Conservation (phyloP, 2,888 invertebrate species). For the Pocota personata region DNA sequence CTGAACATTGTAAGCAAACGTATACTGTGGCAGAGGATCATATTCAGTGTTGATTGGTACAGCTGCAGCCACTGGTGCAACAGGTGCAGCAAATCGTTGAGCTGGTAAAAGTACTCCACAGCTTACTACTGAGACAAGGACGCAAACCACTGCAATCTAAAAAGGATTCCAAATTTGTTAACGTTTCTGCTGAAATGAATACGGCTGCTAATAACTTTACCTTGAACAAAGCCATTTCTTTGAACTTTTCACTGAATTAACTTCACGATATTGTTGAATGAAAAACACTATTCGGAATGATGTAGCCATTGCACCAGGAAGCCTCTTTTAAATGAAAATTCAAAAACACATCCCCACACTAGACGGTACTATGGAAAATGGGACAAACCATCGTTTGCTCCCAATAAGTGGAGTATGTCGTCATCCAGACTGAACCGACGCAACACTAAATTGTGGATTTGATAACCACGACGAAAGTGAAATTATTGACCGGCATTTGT, state of each 20-base stretch:
- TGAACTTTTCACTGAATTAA: neutral
- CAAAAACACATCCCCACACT: conserved; percentile 25
- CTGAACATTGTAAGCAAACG: conserved; percentile 88
- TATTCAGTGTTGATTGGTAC: conserved; percentile 76
- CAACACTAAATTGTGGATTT: conserved; percentile 51
- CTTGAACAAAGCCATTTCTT: conserved; percentile 58
- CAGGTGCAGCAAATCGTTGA: conserved; percentile 55
- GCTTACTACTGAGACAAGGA: conserved; percentile 53
- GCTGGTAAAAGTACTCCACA: conserved; percentile 75
- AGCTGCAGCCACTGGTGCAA: conserved; percentile 75
- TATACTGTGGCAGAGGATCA: conserved; percentile 85
- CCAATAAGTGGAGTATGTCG: conserved; percentile 60
- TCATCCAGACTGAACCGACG: conserved; percentile 33
- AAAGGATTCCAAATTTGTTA: neutral
- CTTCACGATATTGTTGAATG: conserved; percentile 9
- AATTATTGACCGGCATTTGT: conserved; percentile 62
- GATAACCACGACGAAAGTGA: conserved; percentile 62
- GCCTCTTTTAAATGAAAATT: conserved; percentile 64
- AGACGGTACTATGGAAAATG: conserved; percentile 11
- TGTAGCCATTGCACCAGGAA: conserved; percentile 14
- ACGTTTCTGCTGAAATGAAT: neutral
- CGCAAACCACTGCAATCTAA: conserved; percentile 48
- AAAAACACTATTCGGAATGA: conserved; percentile 34
- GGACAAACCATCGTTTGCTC: conserved; percentile 43
- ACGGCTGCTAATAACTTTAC: neutral